phyloP scores from a whole-genome alignment of 2,888 invertebrate species.

The Parnassius glacialis region DNA sequence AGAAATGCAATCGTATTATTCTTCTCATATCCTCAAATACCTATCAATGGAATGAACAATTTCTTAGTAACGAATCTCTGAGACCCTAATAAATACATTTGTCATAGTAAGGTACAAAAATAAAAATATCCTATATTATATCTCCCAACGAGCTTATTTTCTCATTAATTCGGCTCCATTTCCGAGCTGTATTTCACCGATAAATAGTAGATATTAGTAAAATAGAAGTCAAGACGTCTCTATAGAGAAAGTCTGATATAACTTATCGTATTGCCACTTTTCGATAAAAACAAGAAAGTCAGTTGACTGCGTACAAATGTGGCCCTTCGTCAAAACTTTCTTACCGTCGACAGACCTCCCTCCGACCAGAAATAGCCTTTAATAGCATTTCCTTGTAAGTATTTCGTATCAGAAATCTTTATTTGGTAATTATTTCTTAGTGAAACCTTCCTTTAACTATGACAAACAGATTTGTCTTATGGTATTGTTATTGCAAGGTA shows the following conservation, averaged over 20 bases:
- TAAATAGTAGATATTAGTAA: slow-evolving; percentile 22
- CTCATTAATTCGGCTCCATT: not conserved
- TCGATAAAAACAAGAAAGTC: slow-evolving; percentile 25
- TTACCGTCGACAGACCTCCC: slow-evolving; percentile 1
- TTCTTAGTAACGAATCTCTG: too few relatives aligned
- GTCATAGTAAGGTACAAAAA: too few relatives aligned
- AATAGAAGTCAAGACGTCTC: slow-evolving; percentile 8
- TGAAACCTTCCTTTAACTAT: slow-evolving; percentile 39
- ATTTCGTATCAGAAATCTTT: slow-evolving; percentile 47
- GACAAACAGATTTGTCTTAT: slow-evolving; percentile 50
- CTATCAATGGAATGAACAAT: too few relatives aligned
- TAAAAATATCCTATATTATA: too few relatives aligned
- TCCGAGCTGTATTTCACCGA: slow-evolving; percentile 3
- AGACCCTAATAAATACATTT: too few relatives aligned
- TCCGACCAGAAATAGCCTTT: slow-evolving; percentile 29
- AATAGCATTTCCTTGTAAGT: slow-evolving; percentile 42
- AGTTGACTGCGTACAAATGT: slow-evolving; percentile 10
- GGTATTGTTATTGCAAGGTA: slow-evolving; percentile 28
- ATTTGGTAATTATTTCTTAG: slow-evolving; percentile 47
- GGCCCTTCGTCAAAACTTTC: slow-evolving; percentile 6
- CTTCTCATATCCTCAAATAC: too few relatives aligned
- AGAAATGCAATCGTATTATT: too few relatives aligned
- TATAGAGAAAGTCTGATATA: slow-evolving; percentile 7
- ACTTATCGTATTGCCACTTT: slow-evolving; percentile 6
- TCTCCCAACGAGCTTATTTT: not conserved